Percentiles rank a stretch among this genome's conserved stretches.
Conservation (phyloP, 2,888 invertebrate species). For the Cactoblastis cactorum region DNA sequence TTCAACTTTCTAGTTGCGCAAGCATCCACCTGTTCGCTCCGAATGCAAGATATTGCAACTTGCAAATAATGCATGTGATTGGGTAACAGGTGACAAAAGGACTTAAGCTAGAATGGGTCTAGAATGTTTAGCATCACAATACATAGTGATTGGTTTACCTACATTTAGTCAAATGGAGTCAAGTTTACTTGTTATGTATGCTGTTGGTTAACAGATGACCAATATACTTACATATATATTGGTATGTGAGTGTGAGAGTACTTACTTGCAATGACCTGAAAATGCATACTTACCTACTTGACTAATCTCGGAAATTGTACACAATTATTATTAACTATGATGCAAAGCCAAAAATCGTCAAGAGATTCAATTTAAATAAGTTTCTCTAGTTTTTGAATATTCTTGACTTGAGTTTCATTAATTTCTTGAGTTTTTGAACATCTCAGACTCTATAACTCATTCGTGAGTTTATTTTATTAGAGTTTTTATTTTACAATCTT, state of each 20-base stretch:
- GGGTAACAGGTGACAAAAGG: slow-evolving; percentile 3
- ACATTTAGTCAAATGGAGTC: slow-evolving; percentile 7
- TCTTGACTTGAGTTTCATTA: too few species aligned
- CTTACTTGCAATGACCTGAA: neutral
- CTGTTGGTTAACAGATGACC: neutral
- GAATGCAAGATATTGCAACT: slow-evolving; percentile 5
- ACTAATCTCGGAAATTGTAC: too few species aligned
- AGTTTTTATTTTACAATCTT: too few species aligned
- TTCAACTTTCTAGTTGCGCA: slow-evolving; percentile 18
- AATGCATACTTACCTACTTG: neutral
- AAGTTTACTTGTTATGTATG: slow-evolving; percentile 7
- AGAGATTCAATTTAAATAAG: too few species aligned
- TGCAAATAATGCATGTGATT: neutral
- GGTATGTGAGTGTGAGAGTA: too few species aligned
- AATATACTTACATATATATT: neutral
- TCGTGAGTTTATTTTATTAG: too few species aligned
- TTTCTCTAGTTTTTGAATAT: too few species aligned
- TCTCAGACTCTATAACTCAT: too few species aligned
- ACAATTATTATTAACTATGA: too few species aligned
- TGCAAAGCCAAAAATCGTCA: too few species aligned
- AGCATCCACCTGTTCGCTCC: slow-evolving; percentile 7
- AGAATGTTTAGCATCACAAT: slow-evolving; percentile 8
- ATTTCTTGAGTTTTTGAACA: too few species aligned
- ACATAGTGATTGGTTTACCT: slow-evolving; percentile 2
- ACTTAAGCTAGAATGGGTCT: neutral